Evolutionary conservation across 2,113 vertebrate genomes (phyloP).

Genomic region (Sciurus niger): DNA sequence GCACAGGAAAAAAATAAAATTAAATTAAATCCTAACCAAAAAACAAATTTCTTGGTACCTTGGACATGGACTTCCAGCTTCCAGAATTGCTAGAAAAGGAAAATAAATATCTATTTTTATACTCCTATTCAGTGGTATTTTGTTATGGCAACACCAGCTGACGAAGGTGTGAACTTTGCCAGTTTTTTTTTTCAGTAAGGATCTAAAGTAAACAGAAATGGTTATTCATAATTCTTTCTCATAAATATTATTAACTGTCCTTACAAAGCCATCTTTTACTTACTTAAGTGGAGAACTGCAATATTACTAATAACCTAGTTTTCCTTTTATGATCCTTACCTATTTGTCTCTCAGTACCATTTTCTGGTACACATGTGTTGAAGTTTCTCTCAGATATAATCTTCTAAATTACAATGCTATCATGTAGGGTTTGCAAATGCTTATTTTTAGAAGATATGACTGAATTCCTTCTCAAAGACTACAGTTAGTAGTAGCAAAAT

Average conservation of each 20-base stretch:
- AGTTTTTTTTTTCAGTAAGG: background rate
- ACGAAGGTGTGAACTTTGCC: background rate
- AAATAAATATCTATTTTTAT: background rate
- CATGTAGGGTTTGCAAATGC: background rate
- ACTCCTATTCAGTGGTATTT: background rate
- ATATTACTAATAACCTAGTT: background rate
- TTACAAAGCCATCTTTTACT: background rate
- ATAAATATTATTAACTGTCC: background rate
- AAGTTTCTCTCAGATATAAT: background rate
- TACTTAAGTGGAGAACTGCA: background rate
- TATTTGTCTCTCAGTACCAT: background rate
- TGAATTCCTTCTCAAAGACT: background rate
- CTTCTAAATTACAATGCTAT: background rate
- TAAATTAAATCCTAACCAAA: background rate
- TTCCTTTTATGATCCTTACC: background rate
- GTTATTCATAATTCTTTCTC: background rate
- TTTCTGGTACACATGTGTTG: background rate
- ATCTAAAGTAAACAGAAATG: background rate
- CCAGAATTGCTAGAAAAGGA: background rate
- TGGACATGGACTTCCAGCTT: background rate
- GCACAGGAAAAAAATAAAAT: background rate
- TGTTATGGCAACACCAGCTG: background rate
- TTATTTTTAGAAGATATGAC: background rate
- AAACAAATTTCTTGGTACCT: background rate
- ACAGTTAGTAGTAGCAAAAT: background rate